These are phyloP conservation scores for Patiria pectinifera DNA, from an alignment of 53 echinoderm and acorn worm genomes.

Conservation along the genomic window DNA sequence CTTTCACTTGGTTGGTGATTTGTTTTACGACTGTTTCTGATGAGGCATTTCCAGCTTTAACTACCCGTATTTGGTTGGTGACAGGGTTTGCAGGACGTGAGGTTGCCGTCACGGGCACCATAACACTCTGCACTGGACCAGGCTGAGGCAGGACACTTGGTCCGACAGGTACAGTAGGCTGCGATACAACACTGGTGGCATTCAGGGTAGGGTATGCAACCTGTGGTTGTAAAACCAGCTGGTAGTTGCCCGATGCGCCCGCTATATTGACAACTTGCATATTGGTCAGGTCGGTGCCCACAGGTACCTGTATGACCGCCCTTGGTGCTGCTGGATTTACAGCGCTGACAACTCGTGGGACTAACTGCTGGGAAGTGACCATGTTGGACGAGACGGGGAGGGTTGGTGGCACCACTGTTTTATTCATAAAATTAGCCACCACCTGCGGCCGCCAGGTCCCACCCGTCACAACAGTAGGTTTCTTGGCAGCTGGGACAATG, in stretches of 20 bases:
- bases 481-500: background rate
- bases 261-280: conserved; percentile 51
- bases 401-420: background rate
- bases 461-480: background rate
- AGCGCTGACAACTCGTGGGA: background rate
- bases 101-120: background rate
- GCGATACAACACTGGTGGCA: background rate
- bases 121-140: background rate
- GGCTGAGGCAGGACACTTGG: background rate
- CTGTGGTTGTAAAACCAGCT: conserved; percentile 32
- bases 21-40: background rate
- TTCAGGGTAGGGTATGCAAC: background rate
- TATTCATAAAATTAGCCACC: background rate
- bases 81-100: background rate
- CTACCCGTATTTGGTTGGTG: background rate
- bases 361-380: background rate
- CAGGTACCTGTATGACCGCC: conserved; percentile 54
- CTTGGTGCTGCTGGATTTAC: conserved; percentile 6
- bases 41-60: background rate
- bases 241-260: conserved; percentile 4
- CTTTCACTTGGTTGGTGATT: background rate
- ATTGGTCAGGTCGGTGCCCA: conserved; percentile 23
- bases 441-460: conserved; percentile 24
- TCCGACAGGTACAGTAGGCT: background rate
- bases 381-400: background rate